phyloP scores from a whole-genome alignment of 2,888 invertebrate genomes.

The Junonia oenone region DNA sequence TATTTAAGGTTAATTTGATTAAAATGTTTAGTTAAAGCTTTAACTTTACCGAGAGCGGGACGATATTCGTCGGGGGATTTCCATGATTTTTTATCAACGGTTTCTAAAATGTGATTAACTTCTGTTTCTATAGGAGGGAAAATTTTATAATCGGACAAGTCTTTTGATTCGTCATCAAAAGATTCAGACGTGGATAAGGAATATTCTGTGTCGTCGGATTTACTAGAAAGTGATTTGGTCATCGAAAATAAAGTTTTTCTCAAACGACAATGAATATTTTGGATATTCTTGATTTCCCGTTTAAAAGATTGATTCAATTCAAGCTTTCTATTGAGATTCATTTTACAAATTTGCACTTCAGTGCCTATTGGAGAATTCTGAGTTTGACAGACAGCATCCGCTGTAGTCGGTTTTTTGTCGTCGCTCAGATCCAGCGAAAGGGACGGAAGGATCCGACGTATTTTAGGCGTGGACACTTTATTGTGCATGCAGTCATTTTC shows the following conservation, averaged over 20 bases:
- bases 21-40: constrained; percentile 85
- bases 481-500: constrained; percentile 55
- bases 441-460: constrained; percentile 65
- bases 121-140: constrained; percentile 42
- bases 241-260: constrained; percentile 54
- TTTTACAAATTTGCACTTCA: constrained; percentile 32
- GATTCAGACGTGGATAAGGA: constrained; percentile 64
- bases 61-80: constrained; percentile 84
- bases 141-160: constrained; percentile 29
- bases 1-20: constrained; percentile 71
- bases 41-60: constrained; percentile 84
- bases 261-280: constrained; percentile 54
- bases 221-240: constrained; percentile 55
- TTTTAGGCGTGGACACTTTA: constrained; percentile 59
- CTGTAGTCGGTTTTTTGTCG: constrained; percentile 52
- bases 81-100: constrained; percentile 80
- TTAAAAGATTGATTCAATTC: constrained; percentile 53
- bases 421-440: constrained; percentile 60
- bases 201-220: constrained; percentile 60
- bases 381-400: constrained; percentile 65
- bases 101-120: constrained; percentile 58
- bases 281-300: constrained; percentile 47
- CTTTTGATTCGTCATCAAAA: constrained; percentile 41
- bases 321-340: constrained; percentile 36
- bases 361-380: constrained; percentile 46